Base-by-base conservation (phyloP, 2,113 vertebrate genomes). In the Lontra canadensis region DNA sequence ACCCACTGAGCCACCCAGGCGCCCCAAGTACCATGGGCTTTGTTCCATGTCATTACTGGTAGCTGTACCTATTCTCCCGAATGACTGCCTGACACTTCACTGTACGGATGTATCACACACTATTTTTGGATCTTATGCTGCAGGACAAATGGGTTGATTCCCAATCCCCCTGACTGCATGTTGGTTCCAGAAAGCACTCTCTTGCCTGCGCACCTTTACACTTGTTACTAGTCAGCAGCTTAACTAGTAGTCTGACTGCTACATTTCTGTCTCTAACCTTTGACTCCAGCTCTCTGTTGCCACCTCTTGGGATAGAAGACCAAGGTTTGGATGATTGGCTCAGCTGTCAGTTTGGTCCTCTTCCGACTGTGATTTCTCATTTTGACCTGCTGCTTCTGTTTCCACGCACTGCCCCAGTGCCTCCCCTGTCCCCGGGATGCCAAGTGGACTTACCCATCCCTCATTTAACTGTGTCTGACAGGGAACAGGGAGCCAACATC, bases 391-490 rank as follows among this genome's bases (percentile, higher is more conserved):
- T 76, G 7, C 10, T 83, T 36, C 55, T 39, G n/a, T 18, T 55
- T 74, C 6, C 65, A 11, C 6, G 8, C 4, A 3, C 34, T n/a
- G 18, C 31, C 47, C 47, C 25, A 39, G 59, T 21, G 63, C 63
- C 65, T 11, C 25, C 13, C 10, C 21, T 3, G 29, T 36, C 57
- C 55, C 61, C 25, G 61, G 49, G 83, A 87, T 31, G 47, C 61
- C 80, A 7, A 1, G 25, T 1, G 0, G 0, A 31, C 31, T 34
- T 71, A 57, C 23, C 34, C 31, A 34, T 12, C 7, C 7, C 15
- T 29, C 57, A 57, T 25, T 14, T 18, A 25, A 34, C 71, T 2
- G 2, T 34, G 63, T 47, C 71, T 61, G 69, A 34, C 1, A 5
- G 42, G 31, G 3, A 17, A 1, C 47, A 78, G 61, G n/a, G 29